Base-by-base conservation (phyloP, 2,888 invertebrate species). In the Podotricha telesiphe region DNA sequence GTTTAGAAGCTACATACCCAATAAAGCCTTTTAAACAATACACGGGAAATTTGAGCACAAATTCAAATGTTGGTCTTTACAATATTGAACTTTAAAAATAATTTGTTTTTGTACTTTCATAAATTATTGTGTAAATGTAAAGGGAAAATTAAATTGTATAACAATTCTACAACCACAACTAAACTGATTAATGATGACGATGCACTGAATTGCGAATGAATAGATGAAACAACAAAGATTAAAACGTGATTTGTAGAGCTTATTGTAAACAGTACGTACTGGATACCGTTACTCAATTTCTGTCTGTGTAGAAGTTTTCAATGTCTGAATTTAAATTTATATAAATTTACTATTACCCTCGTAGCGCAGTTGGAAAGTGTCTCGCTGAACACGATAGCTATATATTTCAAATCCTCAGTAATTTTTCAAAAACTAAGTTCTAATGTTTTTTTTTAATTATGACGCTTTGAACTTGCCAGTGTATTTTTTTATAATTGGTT, bases 21-120 rank as follows among this genome's bases (percentile, higher is more conserved):
- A 88, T 90, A 88, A 87, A 89, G 84, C 86, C 82, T 82, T 82
- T 79, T 85, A 85, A 85, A 84, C 84, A 84, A 78, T 79, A 79
- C 78, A 79, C 79, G 81, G 77, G 80, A 82, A 84, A 84, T 82
- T 81, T 80, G 76, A 78, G 82, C 83, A 81, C 79, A 79, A 79
- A 80, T 76, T 74, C 73, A 73, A 74, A 73, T 79, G 73, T 81
- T 82, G 82, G 82, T 56, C 13, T 42, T 4, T 42, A 13, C 11
- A 11, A 42, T 42, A 42, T 13, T 42, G 42, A 71, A 66, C 53
- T 68, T 73, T 61, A 34, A 20, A 71, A 50, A 50, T 37, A 48
- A 63, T 65, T 65, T 62, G 58, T 59, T 20, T 1, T 7, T 15
- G 40, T 58, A 47, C n/a, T 7, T 55, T 34, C 17, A 48, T 17